phyloP scores from a whole-genome alignment of 1,140 invertebrate species.

The Ostrea edulis region DNA sequence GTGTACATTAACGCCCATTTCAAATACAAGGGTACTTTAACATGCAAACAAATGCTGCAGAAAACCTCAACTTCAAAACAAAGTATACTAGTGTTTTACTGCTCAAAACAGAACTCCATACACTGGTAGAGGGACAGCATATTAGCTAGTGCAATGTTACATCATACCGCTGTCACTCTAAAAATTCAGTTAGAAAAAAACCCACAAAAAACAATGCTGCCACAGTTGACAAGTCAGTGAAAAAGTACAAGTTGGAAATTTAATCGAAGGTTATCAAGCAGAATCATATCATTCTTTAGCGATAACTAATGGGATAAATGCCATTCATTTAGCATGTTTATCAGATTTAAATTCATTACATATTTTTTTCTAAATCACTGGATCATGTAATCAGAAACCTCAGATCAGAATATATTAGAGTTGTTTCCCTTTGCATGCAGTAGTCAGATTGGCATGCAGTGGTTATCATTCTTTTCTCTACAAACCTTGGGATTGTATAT shows the following conservation, averaged over 20 bases:
- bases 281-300: neutral
- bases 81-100: neutral
- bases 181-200: neutral
- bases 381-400: neutral
- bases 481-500: neutral
- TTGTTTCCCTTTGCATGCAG: neutral
- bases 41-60: slow-evolving; percentile 30
- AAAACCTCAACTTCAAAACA: slow-evolving; percentile 5
- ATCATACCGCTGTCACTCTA: neutral
- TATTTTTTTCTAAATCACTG: neutral
- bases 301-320: slow-evolving; percentile 20
- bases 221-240: neutral
- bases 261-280: slow-evolving; percentile 11
- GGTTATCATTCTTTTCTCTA: neutral
- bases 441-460: neutral
- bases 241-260: slow-evolving; percentile 19
- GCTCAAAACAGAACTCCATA: neutral
- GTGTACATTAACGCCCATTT: slow-evolving; percentile 27
- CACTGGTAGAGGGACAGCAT: neutral
- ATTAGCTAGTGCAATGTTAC: neutral
- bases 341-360: slow-evolving; percentile 7
- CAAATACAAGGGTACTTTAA: slow-evolving; percentile 25
- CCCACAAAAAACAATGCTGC: neutral
- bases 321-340: neutral
- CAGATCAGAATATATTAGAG: neutral